Base-by-base conservation (phyloP, 1,140 invertebrate species). In the Monochamus saltuarius region DNA sequence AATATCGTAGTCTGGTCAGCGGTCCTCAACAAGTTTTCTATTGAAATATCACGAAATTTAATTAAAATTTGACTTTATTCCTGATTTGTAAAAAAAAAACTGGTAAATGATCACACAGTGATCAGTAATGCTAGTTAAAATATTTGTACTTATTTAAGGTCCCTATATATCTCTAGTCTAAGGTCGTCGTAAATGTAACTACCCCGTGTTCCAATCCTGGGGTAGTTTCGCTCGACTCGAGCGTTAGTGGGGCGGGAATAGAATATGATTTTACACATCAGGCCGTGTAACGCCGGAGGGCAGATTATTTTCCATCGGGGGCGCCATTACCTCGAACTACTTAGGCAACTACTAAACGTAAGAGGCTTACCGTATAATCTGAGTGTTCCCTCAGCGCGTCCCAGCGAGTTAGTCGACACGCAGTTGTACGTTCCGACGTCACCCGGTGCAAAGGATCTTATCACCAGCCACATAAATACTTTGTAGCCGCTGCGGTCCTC, bases 401-500 rank as follows among this genome's bases (percentile, higher is more conserved):
- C 93, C 37, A 96, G 79, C 10, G 89, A 91, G 77, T 95, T 96
- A 59, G 91, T 93, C 53, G 92, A 92, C 52, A 95, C 88, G 74
- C 94, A 95, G 73, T 89, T 91, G 81, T 95, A 97, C 51, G 89
- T 89, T 14, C 93, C 92, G 67, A 91, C 88, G 77, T 96, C 94
- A 16, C 83, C 81, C 61, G 84, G 78, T 4, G 85, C 83, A 75
- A 95, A 92, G 70, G 85, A 83, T 66, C 86, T 82, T 68, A 97
- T 93, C 43, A 87, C 82, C 56, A 97, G 81, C 82, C 85, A 85
- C 87, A 95, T 93, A 62, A 86, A 85, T 39, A 92, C 88, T 69
- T 89, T 92, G 79, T 94, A 93, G 17, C 85, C 86, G 16, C 84
- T 82, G 51, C 85, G 85, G 66, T 89, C 87, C 74, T 94, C 91